A percentile compares a stretch with the other conserved stretches of the same genome.
Conservation (phyloP, 2,797 vertebrate species). For the Pipistrellus kuhlii region DNA sequence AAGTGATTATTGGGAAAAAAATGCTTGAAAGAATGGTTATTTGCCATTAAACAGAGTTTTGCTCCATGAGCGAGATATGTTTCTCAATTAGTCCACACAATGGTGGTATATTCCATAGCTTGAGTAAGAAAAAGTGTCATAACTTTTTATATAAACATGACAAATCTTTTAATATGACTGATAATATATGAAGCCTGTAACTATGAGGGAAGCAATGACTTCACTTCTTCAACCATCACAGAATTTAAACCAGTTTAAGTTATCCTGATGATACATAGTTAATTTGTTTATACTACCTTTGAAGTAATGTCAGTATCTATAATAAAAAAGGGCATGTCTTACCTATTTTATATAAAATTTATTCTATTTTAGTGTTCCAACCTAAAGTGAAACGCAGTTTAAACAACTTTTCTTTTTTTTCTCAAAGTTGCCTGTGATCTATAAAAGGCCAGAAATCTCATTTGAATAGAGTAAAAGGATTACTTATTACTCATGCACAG, state of each 20-base stretch:
- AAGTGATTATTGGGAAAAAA: neutral
- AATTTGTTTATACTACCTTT: neutral
- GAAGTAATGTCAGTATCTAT: neutral
- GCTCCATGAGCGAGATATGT: neutral
- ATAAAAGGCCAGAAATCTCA: conserved; percentile 53
- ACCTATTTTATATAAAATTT: neutral
- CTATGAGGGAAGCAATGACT: neutral
- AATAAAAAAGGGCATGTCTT: neutral
- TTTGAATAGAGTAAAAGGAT: conserved; percentile 71
- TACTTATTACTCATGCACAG: conserved; percentile 60
- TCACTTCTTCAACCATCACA: neutral
- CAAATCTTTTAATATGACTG: neutral
- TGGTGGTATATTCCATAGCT: neutral
- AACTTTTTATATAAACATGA: neutral
- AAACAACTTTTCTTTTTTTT: neutral
- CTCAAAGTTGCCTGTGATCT: conserved; percentile 50
- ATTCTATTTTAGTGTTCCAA: conserved; percentile 25
- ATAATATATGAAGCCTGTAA: neutral
- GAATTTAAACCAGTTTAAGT: neutral
- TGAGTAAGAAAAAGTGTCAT: neutral
- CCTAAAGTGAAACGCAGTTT: neutral
- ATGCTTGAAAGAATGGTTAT: neutral
- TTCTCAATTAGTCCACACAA: neutral
- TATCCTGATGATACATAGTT: neutral
- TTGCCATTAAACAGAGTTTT: neutral